Percentiles rank a stretch among this genome's conserved stretches.
phyloP scores from a whole-genome alignment of 2,797 vertebrate genomes.

The Cynopterus sphinx region DNA sequence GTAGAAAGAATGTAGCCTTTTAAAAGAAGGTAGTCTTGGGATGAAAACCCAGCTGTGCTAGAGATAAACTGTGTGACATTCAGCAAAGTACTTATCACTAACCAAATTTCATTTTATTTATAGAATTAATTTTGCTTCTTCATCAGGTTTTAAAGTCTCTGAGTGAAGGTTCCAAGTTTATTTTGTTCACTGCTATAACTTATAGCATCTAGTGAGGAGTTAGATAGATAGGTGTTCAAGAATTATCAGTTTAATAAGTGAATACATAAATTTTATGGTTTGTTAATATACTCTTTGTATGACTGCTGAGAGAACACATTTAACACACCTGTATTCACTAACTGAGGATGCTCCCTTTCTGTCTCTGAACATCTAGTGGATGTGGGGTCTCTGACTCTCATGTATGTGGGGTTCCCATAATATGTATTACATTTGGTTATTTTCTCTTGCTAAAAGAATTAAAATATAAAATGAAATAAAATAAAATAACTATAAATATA shows the following conservation, averaged over 20 bases:
- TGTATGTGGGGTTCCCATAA: no score
- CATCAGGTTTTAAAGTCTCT: neutral
- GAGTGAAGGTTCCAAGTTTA: neutral
- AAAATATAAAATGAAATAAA: neutral
- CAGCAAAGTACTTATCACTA: neutral
- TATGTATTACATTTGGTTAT: no score
- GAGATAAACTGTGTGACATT: neutral
- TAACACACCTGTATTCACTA: neutral
- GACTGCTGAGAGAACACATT: neutral
- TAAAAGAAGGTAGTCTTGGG: neutral
- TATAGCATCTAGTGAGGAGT: neutral
- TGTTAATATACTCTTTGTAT: neutral
- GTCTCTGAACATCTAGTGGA: no score
- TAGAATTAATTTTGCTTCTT: neutral
- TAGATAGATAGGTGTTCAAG: neutral
- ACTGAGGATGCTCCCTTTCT: no score
- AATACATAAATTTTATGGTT: neutral
- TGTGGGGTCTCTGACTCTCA: no score
- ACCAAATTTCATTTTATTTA: neutral
- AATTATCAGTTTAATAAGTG: neutral
- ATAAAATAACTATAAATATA: neutral
- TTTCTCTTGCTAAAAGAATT: no score
- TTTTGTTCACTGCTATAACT: neutral
- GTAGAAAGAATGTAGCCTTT: neutral
- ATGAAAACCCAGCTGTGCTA: neutral